phyloP scores from a whole-genome alignment of 2,797 vertebrate genomes.

The Thunnus albacares region DNA sequence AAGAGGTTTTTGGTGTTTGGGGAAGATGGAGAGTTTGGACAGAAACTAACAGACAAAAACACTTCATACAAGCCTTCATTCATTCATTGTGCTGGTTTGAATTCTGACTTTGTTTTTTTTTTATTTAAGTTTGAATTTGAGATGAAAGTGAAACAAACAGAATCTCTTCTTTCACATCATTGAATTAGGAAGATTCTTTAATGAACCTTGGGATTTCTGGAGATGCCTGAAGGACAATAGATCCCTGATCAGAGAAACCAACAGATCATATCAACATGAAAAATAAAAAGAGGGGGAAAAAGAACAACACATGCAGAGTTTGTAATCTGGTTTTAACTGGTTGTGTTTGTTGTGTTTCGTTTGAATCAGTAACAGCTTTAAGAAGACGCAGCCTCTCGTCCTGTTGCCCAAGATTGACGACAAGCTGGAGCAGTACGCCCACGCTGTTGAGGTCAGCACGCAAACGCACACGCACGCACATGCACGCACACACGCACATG shows the following conservation, averaged over 20 bases:
- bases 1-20: neutral
- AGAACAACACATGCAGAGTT: too few species aligned
- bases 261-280: too few species aligned
- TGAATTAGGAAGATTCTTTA: neutral
- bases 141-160: neutral
- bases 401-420: slow-evolving; percentile 92
- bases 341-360: slow-evolving; percentile 6
- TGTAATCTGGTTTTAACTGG: neutral
- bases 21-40: slow-evolving; percentile 26
- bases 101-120: neutral
- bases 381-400: slow-evolving; percentile 90
- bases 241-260: too few species aligned
- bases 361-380: slow-evolving; percentile 90
- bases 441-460: slow-evolving; percentile 91
- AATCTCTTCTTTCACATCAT: neutral
- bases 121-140: neutral
- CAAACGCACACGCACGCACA: slow-evolving; percentile 28
- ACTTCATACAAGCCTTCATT: too few species aligned
- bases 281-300: too few species aligned
- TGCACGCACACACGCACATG: slow-evolving; percentile 22
- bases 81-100: neutral
- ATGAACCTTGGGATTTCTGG: too few species aligned
- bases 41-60: slow-evolving; percentile 8
- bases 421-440: slow-evolving; percentile 93
- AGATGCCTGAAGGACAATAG: too few species aligned